phyloP scores from a whole-genome alignment of 2,797 vertebrate genomes.

The Platyrinchus mystaceus region DNA sequence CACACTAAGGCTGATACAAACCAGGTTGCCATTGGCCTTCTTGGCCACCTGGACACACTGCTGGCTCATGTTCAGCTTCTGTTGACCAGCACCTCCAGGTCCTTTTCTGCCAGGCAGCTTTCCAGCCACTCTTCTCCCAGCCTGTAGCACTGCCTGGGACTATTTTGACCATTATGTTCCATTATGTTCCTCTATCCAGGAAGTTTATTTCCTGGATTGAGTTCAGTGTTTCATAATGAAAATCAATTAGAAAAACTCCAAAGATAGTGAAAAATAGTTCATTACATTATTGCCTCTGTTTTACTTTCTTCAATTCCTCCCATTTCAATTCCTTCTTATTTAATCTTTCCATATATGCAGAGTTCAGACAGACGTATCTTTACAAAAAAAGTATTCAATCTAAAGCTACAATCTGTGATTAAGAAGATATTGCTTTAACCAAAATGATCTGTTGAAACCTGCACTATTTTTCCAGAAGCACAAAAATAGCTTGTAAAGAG shows the following conservation, averaged over 20 bases:
- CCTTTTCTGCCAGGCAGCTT: neutral
- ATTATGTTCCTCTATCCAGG: neutral
- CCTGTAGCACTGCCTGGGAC: neutral
- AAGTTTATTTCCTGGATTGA: neutral
- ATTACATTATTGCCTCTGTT: neutral
- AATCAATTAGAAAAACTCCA: slow-evolving; percentile 25
- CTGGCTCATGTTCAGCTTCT: neutral
- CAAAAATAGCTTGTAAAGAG: neutral
- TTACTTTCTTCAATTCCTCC: neutral
- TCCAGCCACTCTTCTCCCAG: neutral
- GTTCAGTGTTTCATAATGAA: neutral
- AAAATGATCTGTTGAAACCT: neutral
- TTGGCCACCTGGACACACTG: neutral
- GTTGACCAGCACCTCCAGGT: neutral
- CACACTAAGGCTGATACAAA: neutral
- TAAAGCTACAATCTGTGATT: neutral
- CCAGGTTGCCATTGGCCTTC: neutral
- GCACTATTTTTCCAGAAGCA: neutral
- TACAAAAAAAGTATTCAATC: neutral
- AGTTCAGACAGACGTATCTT: neutral
- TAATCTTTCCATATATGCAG: neutral
- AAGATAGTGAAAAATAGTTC: neutral
- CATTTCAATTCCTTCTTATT: neutral
- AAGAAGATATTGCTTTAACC: neutral
- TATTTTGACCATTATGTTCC: neutral